Evolutionary conservation across 1,140 invertebrate species (phyloP), one percentile per base, ranked within the genome.

Genomic region (Mamestra configurata): DNA sequence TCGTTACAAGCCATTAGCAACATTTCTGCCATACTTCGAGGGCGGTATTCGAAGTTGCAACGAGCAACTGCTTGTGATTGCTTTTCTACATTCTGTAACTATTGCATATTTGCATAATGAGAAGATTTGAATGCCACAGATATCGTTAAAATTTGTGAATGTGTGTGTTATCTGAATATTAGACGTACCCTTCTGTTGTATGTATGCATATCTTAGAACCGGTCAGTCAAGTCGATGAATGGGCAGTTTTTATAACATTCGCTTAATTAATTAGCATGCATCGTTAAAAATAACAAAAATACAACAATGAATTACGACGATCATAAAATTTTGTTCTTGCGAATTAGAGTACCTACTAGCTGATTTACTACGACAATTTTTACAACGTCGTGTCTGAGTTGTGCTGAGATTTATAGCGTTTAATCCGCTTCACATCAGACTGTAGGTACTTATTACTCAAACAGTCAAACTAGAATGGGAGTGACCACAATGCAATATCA

Each of bases 1-100:
- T 82, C 80, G 83, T 88, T 85, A 86, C 85, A 81, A 85, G 79
- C 81, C 84, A 86, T 87, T 89, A 84, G 84, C 83, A 79, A 79
- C 83, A 88, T 86, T 86, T 86, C 82, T 87, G 80, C 46, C 71
- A 80, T 82, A 77, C 79, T 81, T 71, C 37, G 57, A 79, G 80
- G 83, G 72, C 78, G 70, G 35, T 72, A 80, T 77, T 73, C 61
- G 55, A 31, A 68, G 70, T 55, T 75, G 61, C 61, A 61, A 53
- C 61, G 37, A 73, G 27, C 46, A 55, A 79, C 37, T 40, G 66
- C 66, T 71, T 55, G 46, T 71, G 66, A 71, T 81, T 79, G 77
- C 35, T 78, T 82, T 82, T 61, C 75, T 71, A 75, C 61, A 75
- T 79, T 82, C 70, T 78, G 66, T 35, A 77, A 59, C 71, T 68